Percentiles rank a stretch among this genome's conserved stretches.
These are phyloP conservation scores for Idaea biselata DNA, from an alignment of 2,888 invertebrate genomes.

Conservation along the genomic window DNA sequence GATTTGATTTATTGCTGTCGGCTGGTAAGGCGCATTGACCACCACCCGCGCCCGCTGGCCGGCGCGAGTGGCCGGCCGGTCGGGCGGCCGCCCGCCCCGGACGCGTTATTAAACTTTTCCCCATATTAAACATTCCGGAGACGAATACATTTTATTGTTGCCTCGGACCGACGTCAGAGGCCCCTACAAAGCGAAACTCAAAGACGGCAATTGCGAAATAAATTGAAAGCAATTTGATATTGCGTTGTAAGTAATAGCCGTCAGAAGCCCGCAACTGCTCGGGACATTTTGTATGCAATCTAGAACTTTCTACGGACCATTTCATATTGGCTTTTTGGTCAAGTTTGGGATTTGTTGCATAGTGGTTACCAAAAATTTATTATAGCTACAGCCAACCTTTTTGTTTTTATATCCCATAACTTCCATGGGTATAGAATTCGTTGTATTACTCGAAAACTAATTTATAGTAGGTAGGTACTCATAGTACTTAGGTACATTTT, in stretches of 20 bases:
- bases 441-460: neutral
- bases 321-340: conserved; percentile 50
- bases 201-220: conserved; percentile 81
- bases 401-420: neutral
- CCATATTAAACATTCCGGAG: conserved; percentile 82
- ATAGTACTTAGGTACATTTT: neutral
- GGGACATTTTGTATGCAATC: conserved; percentile 73
- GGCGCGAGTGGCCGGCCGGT: conserved; percentile 37
- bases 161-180: conserved; percentile 80
- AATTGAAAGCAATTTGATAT: conserved; percentile 82
- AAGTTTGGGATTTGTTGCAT: conserved; percentile 36
- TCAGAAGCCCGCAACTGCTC: conserved; percentile 68
- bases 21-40: conserved; percentile 65
- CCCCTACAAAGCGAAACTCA: conserved; percentile 81
- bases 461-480: neutral
- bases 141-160: conserved; percentile 82
- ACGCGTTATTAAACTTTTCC: conserved; percentile 82
- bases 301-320: conserved; percentile 62
- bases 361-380: conserved; percentile 29
- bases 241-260: conserved; percentile 81
- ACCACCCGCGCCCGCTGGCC: conserved; percentile 44
- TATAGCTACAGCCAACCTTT: neutral
- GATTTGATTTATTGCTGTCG: conserved; percentile 79
- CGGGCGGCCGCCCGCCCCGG: conserved; percentile 57
- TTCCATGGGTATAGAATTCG: neutral